These are phyloP conservation scores for Vultur gryphus DNA, from an alignment of 2,797 vertebrate species.

Conservation along the genomic window DNA sequence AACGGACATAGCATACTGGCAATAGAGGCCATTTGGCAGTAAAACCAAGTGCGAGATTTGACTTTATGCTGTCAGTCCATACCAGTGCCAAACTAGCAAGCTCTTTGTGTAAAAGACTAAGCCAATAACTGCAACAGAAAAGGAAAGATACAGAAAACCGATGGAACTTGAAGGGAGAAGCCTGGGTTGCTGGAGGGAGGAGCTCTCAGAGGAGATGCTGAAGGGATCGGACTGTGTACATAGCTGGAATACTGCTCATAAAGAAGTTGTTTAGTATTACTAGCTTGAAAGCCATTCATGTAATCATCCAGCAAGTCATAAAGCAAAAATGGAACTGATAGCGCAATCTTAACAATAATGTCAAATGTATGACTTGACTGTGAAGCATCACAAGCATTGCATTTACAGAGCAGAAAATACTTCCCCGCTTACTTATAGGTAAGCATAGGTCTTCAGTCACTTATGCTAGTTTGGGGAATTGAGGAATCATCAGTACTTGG, in stretches of 20 bases:
- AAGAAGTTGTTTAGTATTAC: not conserved
- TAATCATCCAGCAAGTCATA: not conserved
- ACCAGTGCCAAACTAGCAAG: not conserved
- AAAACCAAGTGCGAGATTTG: not conserved
- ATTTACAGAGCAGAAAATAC: not conserved
- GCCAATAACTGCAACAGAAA: not conserved
- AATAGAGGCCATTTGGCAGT: not conserved
- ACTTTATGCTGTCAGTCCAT: not conserved
- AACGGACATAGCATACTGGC: not conserved
- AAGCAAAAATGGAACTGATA: not conserved
- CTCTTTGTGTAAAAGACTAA: not conserved
- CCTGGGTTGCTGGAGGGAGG: not conserved
- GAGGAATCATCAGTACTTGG: not conserved
- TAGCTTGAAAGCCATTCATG: not conserved
- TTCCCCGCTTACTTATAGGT: not conserved
- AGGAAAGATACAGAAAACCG: not conserved
- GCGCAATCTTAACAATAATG: not conserved
- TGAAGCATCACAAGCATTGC: not conserved
- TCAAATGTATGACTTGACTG: not conserved
- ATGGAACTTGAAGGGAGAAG: not conserved
- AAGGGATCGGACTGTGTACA: not conserved
- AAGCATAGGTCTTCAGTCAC: not conserved
- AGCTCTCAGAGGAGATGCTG: not conserved
- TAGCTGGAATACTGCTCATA: not conserved
- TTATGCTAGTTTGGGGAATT: not conserved